phyloP scores from a whole-genome alignment of 2,113 vertebrate genomes.

The Alces alces region DNA sequence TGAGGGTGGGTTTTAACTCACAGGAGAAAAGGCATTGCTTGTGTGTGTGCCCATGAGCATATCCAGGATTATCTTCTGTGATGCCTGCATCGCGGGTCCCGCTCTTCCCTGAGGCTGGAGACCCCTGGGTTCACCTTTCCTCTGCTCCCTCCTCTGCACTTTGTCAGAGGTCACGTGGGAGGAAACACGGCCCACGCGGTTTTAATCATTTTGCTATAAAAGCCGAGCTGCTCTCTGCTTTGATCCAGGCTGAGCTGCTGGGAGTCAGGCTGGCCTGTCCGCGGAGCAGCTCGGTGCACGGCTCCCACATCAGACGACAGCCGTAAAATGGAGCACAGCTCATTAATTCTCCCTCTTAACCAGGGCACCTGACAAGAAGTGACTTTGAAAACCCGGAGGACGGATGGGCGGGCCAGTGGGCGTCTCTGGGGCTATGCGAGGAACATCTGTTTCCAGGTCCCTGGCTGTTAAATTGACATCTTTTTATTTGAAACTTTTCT shows the following conservation, averaged over 20 bases:
- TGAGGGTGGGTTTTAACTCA: background rate
- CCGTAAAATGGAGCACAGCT: slow-evolving; percentile 86
- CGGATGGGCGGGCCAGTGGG: slow-evolving; percentile 66
- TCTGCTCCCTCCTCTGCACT: slow-evolving; percentile 70
- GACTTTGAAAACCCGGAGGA: slow-evolving; percentile 84
- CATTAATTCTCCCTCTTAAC: slow-evolving; percentile 87
- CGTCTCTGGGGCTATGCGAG: slow-evolving; percentile 72
- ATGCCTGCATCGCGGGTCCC: background rate
- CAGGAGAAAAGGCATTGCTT: background rate
- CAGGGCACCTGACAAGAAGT: slow-evolving; percentile 86
- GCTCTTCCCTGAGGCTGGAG: background rate
- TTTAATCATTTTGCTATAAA: slow-evolving; percentile 82
- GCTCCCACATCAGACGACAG: slow-evolving; percentile 84
- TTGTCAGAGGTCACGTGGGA: slow-evolving; percentile 78
- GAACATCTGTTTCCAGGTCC: slow-evolving; percentile 86
- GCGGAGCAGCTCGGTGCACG: slow-evolving; percentile 66
- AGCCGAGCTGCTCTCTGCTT: slow-evolving; percentile 77
- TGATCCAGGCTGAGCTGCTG: slow-evolving; percentile 80
- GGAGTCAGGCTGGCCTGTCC: slow-evolving; percentile 75
- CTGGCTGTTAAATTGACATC: slow-evolving; percentile 85
- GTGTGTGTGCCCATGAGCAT: rapidly evolving
- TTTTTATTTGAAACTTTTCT: slow-evolving; percentile 86
- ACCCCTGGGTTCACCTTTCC: slow-evolving; percentile 62
- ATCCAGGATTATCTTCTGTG: background rate
- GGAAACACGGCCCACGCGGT: slow-evolving; percentile 79